Base-by-base conservation (phyloP, 2,888 invertebrate genomes). In the Tetramorium bicarinatum region DNA sequence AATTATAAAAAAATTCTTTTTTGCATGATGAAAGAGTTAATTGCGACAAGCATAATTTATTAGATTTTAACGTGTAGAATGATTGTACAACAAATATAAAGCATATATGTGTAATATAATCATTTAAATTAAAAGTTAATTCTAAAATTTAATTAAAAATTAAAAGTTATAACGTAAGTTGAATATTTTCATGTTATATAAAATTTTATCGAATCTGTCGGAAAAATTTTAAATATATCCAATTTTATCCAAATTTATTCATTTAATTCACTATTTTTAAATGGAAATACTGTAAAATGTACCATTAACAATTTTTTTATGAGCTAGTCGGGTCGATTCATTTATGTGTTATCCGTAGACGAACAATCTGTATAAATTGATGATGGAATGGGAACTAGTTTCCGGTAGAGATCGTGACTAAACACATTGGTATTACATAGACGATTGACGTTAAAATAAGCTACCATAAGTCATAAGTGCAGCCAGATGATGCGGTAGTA, bases 341-440 rank as follows among this genome's bases (percentile, higher is more conserved):
- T 34, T 69, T 49, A 29, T 3, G 11, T 54, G 25, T 29, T 25
- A 44, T 56, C 29, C 34, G n/a, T 11, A 25, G 21, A 59, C 56
- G 47, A 80, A 21, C 34, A 47, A 75, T 75, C 25, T 38, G 69
- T 80, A 83, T 83, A 62, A 85, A 84, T 72, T 38, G 38, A 52
- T 59, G 56, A 85, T 62, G 41, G 25, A 41, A 62, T 41, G 74
- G 61, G 66, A 88, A 85, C 85, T 88, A 83, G 67, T 87, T 89
- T 54, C 69, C 59, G 62, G 72, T 62, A 44, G 72, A 76, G 34
- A 64, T 79, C 82, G 52, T 71, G 84, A 77, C 85, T 56, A 79
- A 76, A 52, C 82, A 34, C 25, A 79, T 87, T 62, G 71, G 56
- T 76, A 87, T 87, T 85, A 82, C 85, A 85, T 71, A 85, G 52